Evolutionary conservation across 2,797 vertebrate genomes (phyloP), one percentile per base, ranked within the genome.

Genomic region (Pseudotriccus pelzelni): DNA sequence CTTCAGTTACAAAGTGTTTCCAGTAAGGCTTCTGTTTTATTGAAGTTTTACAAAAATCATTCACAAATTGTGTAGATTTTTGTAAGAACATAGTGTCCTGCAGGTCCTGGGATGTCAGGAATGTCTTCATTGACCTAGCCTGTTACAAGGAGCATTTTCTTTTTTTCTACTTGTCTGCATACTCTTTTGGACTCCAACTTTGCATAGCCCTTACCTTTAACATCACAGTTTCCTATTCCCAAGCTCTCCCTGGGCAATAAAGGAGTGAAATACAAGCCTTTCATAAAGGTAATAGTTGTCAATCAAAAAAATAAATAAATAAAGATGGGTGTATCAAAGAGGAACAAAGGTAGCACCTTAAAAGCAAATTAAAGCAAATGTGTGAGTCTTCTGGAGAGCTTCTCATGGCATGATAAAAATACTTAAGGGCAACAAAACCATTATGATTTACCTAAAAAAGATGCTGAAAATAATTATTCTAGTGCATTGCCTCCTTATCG

Each of bases 391-490:
- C 24, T 47, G 20, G 32, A 56, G 52, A 43, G 34, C 56, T 75
- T 64, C 32, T 30, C 15, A 10, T n/a, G 53, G 15, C 22, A 43
- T 44, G 6, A 70, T 66, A 34, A 44, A 68, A 79, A 58, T 27
- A 17, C 56, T 77, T 56, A 17, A 64, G 15, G 21, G 28, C 39
- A 74, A 74, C 56, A 68, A 59, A 79, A 69, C 7, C 13, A 21
- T 63, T 63, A 19, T 0, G 0, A 15, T 69, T 68, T 53, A 28
- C 21, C 11, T 63, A 39, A 84, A 47, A 76, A 39, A 28, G 4
- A 20, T 16, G 34, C 13, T 64, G 36, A 79, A 79, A 49, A 23
- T 30, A 63, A 20, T 64, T 66, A 30, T 46, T 68, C 5, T 73
- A 34, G 12, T 63, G 9, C 5, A 14, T 28, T 83, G 32, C 21